Percentiles rank a stretch among this genome's conserved stretches.
Conservation (phyloP, 2,797 vertebrate species). For the Podarcis lilfordi region DNA sequence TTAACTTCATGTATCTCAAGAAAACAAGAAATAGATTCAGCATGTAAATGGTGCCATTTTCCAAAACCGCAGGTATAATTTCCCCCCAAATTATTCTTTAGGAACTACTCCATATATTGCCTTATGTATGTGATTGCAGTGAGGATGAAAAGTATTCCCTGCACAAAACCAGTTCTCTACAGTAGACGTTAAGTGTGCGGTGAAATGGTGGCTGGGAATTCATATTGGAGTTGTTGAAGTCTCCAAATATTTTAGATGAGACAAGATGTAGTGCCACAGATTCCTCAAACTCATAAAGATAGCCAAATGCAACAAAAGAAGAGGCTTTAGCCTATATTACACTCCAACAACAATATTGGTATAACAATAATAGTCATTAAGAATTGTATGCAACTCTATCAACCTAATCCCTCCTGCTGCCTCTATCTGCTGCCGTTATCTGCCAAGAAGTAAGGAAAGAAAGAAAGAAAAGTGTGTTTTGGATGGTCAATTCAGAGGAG, state of each 20-base stretch:
- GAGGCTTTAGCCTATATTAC: not conserved
- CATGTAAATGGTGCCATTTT: slow-evolving; percentile 21
- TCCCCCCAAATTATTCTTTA: slow-evolving; percentile 36
- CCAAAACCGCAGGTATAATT: slow-evolving; percentile 39
- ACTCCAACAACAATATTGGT: not conserved
- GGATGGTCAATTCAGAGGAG: not conserved
- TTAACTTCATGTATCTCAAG: slow-evolving; percentile 41
- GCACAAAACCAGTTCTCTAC: fast-evolving
- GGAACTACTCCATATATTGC: slow-evolving; percentile 47
- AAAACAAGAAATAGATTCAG: slow-evolving; percentile 40
- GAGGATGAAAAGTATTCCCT: slow-evolving; percentile 14
- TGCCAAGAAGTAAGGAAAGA: not conserved
- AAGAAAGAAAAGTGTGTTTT: not conserved
- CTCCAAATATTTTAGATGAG: not conserved
- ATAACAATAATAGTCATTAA: not conserved
- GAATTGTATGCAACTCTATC: not conserved
- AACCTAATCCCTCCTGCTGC: no score
- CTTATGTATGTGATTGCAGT: not conserved
- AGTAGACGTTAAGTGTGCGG: not conserved
- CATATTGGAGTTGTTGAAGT: not conserved
- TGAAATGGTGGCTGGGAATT: not conserved
- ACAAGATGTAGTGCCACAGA: not conserved
- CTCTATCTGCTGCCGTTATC: no score
- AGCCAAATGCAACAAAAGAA: not conserved
- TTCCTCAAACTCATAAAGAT: not conserved